Percentiles rank a stretch among this genome's conserved stretches.
Conservation (phyloP, 2,888 invertebrate species). For the Leptothorax acervorum region DNA sequence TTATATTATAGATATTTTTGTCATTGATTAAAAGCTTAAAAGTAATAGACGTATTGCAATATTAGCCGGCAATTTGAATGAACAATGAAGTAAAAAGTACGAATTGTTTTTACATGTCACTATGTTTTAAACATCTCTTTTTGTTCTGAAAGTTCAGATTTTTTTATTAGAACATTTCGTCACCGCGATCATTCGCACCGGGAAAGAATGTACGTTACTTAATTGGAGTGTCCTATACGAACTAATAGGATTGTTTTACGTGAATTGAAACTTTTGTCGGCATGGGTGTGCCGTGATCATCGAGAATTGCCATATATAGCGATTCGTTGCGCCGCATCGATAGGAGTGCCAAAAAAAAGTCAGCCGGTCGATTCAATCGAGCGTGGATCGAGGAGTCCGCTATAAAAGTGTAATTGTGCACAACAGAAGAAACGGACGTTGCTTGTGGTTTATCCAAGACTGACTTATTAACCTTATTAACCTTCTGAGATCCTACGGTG, state of each 20-base stretch:
- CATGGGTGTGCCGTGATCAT: constrained; percentile 14
- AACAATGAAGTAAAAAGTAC: background rate
- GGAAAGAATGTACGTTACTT: background rate
- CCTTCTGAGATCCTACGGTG: constrained; percentile 51
- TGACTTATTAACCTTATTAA: constrained; percentile 8
- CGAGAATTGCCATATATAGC: background rate
- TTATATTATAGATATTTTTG: background rate
- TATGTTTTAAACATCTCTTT: background rate
- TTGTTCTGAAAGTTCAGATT: background rate
- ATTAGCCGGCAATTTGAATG: background rate
- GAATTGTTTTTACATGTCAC: background rate
- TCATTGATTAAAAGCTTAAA: background rate
- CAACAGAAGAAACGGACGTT: constrained; percentile 40
- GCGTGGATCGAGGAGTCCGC: constrained; percentile 27
- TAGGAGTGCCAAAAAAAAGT: constrained; percentile 23
- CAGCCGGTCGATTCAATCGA: constrained; percentile 3
- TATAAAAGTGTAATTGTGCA: constrained; percentile 44
- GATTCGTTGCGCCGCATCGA: constrained; percentile 35
- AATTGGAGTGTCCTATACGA: background rate
- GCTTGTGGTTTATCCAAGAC: constrained; percentile 46
- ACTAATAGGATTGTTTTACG: constrained; percentile 15
- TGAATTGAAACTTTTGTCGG: constrained; percentile 24
- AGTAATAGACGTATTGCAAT: background rate
- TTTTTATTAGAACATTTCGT: background rate
- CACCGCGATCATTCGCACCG: background rate